Evolutionary conservation across 2,797 vertebrate species (phyloP).

Genomic region (Anomalospiza imberbis): DNA sequence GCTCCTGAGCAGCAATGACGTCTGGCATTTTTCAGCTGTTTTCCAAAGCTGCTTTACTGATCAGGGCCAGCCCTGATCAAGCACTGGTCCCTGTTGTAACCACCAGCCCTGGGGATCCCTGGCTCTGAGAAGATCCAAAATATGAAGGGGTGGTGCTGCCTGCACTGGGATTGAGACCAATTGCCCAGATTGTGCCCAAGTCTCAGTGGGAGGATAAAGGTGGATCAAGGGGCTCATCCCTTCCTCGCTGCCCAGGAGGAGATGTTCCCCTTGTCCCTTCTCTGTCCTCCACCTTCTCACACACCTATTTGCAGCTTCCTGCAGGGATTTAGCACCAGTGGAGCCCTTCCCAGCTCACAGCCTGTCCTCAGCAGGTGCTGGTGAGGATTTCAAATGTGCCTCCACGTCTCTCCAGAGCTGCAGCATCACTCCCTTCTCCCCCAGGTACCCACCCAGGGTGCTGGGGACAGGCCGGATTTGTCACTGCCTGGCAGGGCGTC

Average conservation of each 20-base stretch:
- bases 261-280: neutral
- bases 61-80: neutral
- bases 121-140: accelerated
- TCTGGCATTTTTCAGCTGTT: neutral
- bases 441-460: neutral
- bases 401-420: neutral
- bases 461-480: neutral
- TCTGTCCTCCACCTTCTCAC: neutral
- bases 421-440: neutral
- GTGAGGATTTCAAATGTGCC: neutral
- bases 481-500: neutral
- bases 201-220: neutral
- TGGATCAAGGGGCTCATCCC: neutral
- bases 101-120: accelerated
- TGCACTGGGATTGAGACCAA: neutral
- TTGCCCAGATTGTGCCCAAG: neutral
- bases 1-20: neutral
- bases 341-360: neutral
- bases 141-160: neutral
- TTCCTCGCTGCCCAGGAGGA: accelerated
- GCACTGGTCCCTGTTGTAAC: neutral
- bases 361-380: neutral
- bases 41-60: constrained; percentile 38
- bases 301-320: neutral
- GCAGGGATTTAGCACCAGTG: neutral